Evolutionary conservation across 92 coral and sea anemone genomes (phyloP).

Genomic region (Bergia sp.): DNA sequence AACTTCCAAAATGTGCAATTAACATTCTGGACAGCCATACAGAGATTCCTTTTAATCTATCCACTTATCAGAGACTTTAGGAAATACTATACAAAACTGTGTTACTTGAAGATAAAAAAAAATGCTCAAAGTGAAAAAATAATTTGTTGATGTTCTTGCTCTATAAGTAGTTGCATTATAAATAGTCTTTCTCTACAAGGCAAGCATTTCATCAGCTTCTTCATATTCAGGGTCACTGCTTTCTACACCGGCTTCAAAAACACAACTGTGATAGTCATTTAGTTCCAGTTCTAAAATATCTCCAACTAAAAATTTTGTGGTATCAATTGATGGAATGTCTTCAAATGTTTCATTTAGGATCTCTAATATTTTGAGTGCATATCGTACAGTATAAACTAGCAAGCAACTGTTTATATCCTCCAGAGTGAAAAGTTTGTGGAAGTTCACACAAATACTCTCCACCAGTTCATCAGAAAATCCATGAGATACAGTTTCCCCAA

Average conservation of each 20-base stretch:
- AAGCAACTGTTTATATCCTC: slow-evolving; percentile 31
- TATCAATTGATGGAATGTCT: background rate
- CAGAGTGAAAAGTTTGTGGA: slow-evolving; percentile 37
- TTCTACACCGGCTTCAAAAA: background rate
- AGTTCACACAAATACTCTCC: slow-evolving; percentile 15
- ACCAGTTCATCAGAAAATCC: slow-evolving; percentile 40
- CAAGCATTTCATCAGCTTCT: background rate
- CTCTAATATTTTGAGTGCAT: slow-evolving; percentile 34
- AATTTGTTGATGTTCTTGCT: no score
- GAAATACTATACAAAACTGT: no score
- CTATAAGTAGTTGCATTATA: no score
- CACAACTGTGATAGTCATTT: background rate
- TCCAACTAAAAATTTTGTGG: background rate
- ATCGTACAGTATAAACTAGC: slow-evolving; percentile 18
- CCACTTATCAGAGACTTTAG: no score
- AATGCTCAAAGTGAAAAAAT: no score
- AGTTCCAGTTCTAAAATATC: slow-evolving; percentile 5
- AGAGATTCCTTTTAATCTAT: no score
- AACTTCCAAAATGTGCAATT: no score
- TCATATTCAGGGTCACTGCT: background rate
- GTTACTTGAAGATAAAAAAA: no score
- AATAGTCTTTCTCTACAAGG: no score
- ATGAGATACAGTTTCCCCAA: slow-evolving; percentile 35
- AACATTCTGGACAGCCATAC: no score
- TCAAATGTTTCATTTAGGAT: background rate